Evolutionary conservation across 1,140 invertebrate species (phyloP).

Genomic region (Heliconius eleuchia): DNA sequence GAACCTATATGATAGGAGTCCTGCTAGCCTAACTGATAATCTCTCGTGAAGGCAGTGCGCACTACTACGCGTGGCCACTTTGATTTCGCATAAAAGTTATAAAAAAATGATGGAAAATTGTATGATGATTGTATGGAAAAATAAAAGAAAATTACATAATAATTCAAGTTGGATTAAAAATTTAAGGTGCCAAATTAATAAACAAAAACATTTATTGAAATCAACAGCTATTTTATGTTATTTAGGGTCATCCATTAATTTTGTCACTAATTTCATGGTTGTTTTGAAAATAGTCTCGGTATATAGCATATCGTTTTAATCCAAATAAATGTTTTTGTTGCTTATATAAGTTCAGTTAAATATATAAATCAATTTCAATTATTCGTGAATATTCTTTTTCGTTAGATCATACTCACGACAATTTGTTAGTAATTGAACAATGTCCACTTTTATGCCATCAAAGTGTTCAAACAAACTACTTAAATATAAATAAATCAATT

Average conservation of each 20-base stretch:
- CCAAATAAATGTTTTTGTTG: too few relatives aligned
- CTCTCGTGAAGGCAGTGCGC: constrained; percentile 60
- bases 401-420: too few relatives aligned
- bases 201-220: too few relatives aligned
- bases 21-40: constrained; percentile 62
- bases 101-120: neutral
- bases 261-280: too few relatives aligned
- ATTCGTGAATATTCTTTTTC: neutral
- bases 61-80: constrained; percentile 23
- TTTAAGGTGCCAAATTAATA: too few relatives aligned
- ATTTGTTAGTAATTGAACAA: neutral
- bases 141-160: too few relatives aligned
- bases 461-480: constrained; percentile 8
- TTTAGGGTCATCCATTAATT: too few relatives aligned
- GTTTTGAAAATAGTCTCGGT: too few relatives aligned
- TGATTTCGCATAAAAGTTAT: constrained; percentile 3
- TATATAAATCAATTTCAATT: neutral
- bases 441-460: constrained; percentile 9
- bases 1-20: constrained; percentile 55
- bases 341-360: neutral
- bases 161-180: too few relatives aligned
- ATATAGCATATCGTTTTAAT: too few relatives aligned
- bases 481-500: constrained; percentile 21
- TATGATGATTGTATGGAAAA: too few relatives aligned
- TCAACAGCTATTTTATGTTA: too few relatives aligned